Base-by-base conservation (phyloP, 92 coral and sea anemone species). In the Porites divaricata region DNA sequence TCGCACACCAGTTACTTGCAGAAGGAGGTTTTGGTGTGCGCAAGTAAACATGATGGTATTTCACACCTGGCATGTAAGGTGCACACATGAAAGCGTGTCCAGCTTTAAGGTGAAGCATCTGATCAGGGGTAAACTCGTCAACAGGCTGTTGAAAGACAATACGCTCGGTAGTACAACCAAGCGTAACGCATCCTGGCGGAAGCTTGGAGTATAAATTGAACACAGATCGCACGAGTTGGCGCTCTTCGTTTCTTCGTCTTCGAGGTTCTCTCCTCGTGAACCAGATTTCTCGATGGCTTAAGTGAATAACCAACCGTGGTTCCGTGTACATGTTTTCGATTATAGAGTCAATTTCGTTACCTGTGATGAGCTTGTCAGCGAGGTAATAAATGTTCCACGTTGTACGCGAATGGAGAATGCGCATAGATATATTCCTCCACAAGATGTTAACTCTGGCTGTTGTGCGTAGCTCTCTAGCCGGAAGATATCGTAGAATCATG, bases 81-180 rank as follows among this genome's bases (percentile, higher is more conserved):
- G 95, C 77, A n/a, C 89, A 81, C 69, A 95, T 70, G 56, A 95
- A 87, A 7, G 89, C 93, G 84, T 96, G 95, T 1, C 99, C 99
- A 14, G 88, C 81, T 23, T 94, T 92, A 62, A 89, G 80, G 67
- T 96, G 99, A 10, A 83, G 87, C 5, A 95, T 90, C 21, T 80
- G 88, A n/a, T 66, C 77, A 1, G 85, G 75, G 13, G 85, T 80
- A 23, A 81, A 70, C 17, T 74, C 64, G 16, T 45, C 73, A 22
- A 79, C 52, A 22, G 88, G 95, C 19, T 90, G 81, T 70, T 92
- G 95, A 73, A 92, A 73, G n/a, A 96, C 80, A 16, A 96, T 90
- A 7, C 98, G 93, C 73, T 96, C 99, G 10, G 98, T 96, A 26
- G 99, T 95, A 70, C 98, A 96, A 6, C 99, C 99, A 2, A 95